Evolutionary conservation across 2,113 vertebrate genomes (phyloP).

Genomic region (Sinocyclocheilus anshuiensis): DNA sequence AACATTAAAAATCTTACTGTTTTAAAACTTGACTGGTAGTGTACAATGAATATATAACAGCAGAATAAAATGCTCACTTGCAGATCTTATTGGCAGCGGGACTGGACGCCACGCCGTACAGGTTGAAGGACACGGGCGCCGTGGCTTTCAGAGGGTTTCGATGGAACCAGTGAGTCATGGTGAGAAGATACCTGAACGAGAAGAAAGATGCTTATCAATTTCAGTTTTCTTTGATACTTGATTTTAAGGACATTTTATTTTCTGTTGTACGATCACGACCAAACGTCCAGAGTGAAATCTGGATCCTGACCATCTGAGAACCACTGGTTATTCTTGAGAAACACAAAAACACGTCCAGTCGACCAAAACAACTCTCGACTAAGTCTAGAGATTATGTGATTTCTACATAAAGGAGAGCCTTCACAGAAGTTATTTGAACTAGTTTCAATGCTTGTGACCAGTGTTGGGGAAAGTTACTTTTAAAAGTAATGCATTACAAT

Average conservation of each 20-base stretch:
- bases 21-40: too few relatives aligned
- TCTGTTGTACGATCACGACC: too few relatives aligned
- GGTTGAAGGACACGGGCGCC: conserved; percentile 90
- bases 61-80: conserved; percentile 79
- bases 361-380: neutral
- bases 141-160: conserved; percentile 96
- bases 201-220: neutral
- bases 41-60: neutral
- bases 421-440: neutral
- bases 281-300: neutral
- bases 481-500: too few relatives aligned
- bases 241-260: neutral
- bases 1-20: too few relatives aligned
- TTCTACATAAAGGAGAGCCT: neutral
- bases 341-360: neutral
- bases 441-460: neutral
- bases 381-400: neutral
- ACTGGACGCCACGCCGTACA: conserved; percentile 88
- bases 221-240: neutral
- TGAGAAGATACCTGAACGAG: conserved; percentile 53
- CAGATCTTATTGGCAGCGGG: conserved; percentile 92
- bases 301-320: neutral
- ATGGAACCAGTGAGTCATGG: conserved; percentile 98
- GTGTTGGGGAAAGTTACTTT: too few relatives aligned
- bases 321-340: too few relatives aligned